Evolutionary conservation across 1,140 invertebrate species (phyloP).

Genomic region (Drosophila melanogaster): Release_6_plus_ISO1_MT NT_037436.4:5481501-5482000

Average conservation of each 20-base stretch:
- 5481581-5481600: conserved; percentile 57
- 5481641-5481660: conserved; percentile 22
- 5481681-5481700: conserved; percentile 37
- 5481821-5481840: conserved; percentile 64
- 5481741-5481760: conserved; percentile 51
- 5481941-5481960: conserved; percentile 29
- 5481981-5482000: conserved; percentile 63
- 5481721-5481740: conserved; percentile 41
- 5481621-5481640: conserved; percentile 33
- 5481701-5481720: conserved; percentile 24
- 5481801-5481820: conserved; percentile 69
- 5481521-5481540: conserved; percentile 46
- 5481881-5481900: conserved; percentile 62
- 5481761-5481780: conserved; percentile 65
- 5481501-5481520: conserved; percentile 48
- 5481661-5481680: conserved; percentile 4
- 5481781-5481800: conserved; percentile 75
- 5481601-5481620: conserved; percentile 43
- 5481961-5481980: conserved; percentile 65
- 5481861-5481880: conserved; percentile 45
- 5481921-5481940: conserved; percentile 38
- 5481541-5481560: conserved; percentile 56
- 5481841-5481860: conserved; percentile 55
- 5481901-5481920: conserved; percentile 48
- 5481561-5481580: conserved; percentile 51